Percentiles rank a stretch among this genome's conserved stretches.
These are phyloP conservation scores for Paracyclopina nana DNA, from an alignment of 1,140 invertebrate species.

Conservation along the genomic window DNA sequence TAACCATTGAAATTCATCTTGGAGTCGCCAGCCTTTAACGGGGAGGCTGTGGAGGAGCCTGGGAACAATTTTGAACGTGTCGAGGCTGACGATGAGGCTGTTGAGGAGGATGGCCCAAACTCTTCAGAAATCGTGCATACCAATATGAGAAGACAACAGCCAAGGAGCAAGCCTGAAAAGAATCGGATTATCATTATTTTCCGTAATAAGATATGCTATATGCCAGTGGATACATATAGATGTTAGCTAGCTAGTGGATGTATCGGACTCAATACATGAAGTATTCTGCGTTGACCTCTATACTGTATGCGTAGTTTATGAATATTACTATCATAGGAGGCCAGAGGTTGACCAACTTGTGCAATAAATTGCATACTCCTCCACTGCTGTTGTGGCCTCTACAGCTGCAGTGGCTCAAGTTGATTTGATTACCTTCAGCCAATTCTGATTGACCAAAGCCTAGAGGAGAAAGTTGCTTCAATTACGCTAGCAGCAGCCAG, in stretches of 20 bases:
- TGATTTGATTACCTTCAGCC: too few relatives aligned
- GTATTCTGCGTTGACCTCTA: neutral
- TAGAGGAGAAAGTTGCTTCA: too few relatives aligned
- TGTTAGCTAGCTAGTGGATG: neutral
- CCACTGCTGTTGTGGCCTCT: too few relatives aligned
- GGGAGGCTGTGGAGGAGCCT: neutral
- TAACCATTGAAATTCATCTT: neutral
- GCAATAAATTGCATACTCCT: neutral
- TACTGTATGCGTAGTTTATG: neutral
- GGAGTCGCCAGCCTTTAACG: neutral
- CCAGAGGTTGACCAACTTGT: neutral
- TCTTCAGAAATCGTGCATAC: neutral
- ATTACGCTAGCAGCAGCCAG: too few relatives aligned
- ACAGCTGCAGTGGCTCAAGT: too few relatives aligned
- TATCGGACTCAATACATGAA: neutral
- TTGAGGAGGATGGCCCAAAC: neutral
- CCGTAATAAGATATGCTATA: neutral
- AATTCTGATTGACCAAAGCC: too few relatives aligned
- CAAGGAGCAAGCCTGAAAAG: neutral
- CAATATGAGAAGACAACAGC: neutral
- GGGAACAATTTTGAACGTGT: too few relatives aligned
- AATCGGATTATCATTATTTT: neutral
- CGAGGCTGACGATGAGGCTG: neutral
- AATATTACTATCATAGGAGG: neutral
- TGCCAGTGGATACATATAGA: neutral